Conservation (phyloP, 2,797 vertebrate species). For the Harpagifer antarcticus region DNA sequence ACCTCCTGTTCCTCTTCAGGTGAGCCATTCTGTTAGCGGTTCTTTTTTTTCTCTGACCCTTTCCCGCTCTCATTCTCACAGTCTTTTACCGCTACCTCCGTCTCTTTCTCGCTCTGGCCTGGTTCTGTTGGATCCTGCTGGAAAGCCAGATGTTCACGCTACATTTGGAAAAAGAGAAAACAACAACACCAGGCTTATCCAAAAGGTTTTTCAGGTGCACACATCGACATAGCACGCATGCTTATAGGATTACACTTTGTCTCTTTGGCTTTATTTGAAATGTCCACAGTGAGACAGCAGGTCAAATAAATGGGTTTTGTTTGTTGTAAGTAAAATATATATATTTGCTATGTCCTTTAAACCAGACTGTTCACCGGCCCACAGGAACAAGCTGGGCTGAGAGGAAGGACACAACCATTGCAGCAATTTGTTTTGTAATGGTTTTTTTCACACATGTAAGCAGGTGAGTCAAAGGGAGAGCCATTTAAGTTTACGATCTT, state of each 20-base stretch:
- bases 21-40: constrained; percentile 24
- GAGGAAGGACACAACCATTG: background rate
- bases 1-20: constrained; percentile 5
- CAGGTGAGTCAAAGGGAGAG: background rate
- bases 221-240: constrained; percentile 22
- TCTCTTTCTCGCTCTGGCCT: constrained; percentile 46
- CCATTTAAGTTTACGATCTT: too few relatives aligned
- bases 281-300: constrained; percentile 1
- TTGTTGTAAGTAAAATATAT: background rate
- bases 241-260: constrained; percentile 27
- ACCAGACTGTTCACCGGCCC: background rate
- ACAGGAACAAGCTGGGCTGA: background rate
- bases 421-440: background rate
- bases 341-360: constrained; percentile 17
- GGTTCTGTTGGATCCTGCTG: constrained; percentile 54
- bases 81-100: background rate
- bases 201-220: constrained; percentile 8
- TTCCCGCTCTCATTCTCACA: constrained; percentile 13
- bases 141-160: constrained; percentile 32
- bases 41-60: constrained; percentile 28
- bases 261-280: constrained; percentile 17
- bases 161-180: background rate
- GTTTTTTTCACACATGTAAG: background rate
- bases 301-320: constrained; percentile 14
- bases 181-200: constrained; percentile 1